Conservation (phyloP, 2,113 vertebrate species). For the Opisthocomus hoazin region DNA sequence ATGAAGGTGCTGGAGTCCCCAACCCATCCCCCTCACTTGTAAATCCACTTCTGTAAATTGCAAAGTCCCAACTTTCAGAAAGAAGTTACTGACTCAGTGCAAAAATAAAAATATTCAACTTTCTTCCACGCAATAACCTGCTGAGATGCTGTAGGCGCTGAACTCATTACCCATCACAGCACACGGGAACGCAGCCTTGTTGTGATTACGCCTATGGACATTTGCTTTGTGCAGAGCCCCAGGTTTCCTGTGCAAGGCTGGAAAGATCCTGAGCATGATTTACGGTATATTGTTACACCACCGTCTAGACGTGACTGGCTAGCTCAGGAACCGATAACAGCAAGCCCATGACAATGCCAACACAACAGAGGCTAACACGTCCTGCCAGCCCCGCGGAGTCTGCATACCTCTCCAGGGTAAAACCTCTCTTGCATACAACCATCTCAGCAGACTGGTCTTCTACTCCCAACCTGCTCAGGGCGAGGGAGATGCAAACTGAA, state of each 20-base stretch:
- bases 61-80: not conserved
- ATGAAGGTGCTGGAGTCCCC: not conserved
- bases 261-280: not conserved
- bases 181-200: not conserved
- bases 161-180: not conserved
- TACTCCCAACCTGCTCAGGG: not conserved
- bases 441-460: not conserved
- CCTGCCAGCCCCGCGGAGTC: not conserved
- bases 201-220: not conserved
- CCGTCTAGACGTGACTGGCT: constrained; percentile 32
- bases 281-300: constrained; percentile 6
- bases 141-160: not conserved
- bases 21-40: not conserved
- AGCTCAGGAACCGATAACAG: constrained; percentile 31
- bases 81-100: not conserved
- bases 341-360: not conserved
- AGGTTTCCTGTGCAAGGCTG: constrained; percentile 22
- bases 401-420: not conserved
- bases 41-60: not conserved
- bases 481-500: not conserved
- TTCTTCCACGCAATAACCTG: not conserved
- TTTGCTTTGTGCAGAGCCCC: not conserved
- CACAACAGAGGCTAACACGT: not conserved
- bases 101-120: not conserved
- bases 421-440: not conserved